Evolutionary conservation across 2,888 invertebrate genomes (phyloP).

Genomic region (Halictus ligatus): DNA sequence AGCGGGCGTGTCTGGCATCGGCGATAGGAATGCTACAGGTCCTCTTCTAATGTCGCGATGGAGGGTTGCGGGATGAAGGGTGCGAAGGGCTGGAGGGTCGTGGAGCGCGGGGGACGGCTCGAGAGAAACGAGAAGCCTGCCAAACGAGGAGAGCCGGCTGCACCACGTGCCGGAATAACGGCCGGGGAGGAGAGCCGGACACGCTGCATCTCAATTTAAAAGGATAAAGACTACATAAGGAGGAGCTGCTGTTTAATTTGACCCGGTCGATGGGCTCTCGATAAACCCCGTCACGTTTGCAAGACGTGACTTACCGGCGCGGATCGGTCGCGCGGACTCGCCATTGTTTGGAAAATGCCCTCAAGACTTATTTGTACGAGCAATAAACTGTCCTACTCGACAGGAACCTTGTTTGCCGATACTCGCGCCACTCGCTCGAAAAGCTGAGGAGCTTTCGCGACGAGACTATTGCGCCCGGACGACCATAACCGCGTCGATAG

Average conservation of each 20-base stretch:
- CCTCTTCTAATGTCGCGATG: constrained; percentile 50
- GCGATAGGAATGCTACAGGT: constrained; percentile 63
- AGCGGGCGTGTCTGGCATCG: constrained; percentile 58
- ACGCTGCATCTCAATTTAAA: neutral
- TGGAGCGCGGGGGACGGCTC: neutral
- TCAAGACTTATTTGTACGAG: constrained; percentile 6
- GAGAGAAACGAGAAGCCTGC: constrained; percentile 16
- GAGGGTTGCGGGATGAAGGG: neutral
- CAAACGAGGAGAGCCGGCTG: constrained; percentile 20
- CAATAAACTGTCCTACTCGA: neutral
- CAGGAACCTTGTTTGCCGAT: neutral
- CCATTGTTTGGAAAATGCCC: neutral
- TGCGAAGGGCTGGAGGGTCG: neutral
- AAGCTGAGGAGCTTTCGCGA: neutral
- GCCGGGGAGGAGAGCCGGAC: neutral
- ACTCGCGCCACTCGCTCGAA: neutral
- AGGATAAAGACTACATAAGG: neutral
- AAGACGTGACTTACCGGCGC: neutral
- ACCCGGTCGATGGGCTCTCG: neutral
- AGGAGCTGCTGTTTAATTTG: neutral
- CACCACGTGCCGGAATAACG: constrained; percentile 27
- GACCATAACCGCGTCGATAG: neutral
- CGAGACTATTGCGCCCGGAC: neutral
- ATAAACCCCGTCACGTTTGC: neutral
- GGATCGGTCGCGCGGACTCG: neutral